Evolutionary conservation across 2,888 invertebrate genomes (phyloP).

Genomic region (Pristionchus mayeri): DNA sequence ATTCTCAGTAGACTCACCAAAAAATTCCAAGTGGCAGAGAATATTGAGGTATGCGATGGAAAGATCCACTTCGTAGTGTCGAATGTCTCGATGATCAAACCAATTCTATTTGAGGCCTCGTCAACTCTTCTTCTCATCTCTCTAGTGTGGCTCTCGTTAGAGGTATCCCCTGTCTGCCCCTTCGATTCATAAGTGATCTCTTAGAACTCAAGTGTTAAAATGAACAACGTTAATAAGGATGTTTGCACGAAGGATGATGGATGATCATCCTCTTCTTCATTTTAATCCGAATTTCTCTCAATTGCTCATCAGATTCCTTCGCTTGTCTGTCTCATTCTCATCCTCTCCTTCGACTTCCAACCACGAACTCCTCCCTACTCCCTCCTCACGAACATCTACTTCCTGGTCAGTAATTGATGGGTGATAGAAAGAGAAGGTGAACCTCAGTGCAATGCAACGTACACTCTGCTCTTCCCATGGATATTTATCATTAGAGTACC

Average conservation of each 20-base stretch:
- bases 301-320: not conserved
- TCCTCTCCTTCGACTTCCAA: not conserved
- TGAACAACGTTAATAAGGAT: too few relatives aligned
- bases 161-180: not conserved
- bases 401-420: not conserved
- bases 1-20: constrained; percentile 8
- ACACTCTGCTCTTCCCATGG: constrained; percentile 37
- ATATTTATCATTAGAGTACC: constrained; percentile 1
- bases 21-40: constrained; percentile 37
- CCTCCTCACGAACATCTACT: not conserved
- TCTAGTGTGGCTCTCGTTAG: constrained; percentile 16
- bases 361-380: not conserved
- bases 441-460: constrained; percentile 15
- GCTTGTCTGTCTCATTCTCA: not conserved
- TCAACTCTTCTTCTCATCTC: constrained; percentile 10
- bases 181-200: too few relatives aligned
- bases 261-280: too few relatives aligned
- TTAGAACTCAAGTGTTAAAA: too few relatives aligned
- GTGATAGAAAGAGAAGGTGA: not conserved
- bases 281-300: too few relatives aligned
- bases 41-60: not conserved
- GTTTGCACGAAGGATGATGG: too few relatives aligned
- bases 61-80: not conserved
- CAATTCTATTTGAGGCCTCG: constrained; percentile 27
- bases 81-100: not conserved